Base-by-base conservation (phyloP, 30 jellyfish, hydroid and myxozoan species). In the Pseudorhiza aurosa region DNA sequence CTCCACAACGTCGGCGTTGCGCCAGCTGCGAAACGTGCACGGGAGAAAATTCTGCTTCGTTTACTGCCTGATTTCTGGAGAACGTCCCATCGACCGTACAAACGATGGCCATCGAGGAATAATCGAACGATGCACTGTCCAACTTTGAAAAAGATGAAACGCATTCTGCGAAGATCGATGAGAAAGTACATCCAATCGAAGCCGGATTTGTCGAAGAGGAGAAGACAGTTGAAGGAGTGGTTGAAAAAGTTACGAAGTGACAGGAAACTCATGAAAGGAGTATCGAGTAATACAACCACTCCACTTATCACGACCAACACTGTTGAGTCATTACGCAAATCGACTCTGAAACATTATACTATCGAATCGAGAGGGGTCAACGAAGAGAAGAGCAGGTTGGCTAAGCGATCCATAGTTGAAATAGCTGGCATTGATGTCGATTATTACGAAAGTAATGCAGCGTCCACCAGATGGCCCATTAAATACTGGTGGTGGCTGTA, bases 11-110 rank as follows among this genome's bases (percentile, higher is more conserved):
- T 80, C 3, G 91, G 44, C 35, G 56, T 65, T 33, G 76, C 83
- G 11, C 64, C 57, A 15, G 91, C 91, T 1, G 82, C 91, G 22
- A 80, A 80, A 33, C 72, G 75, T 25, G 91, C 84, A 15, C 67
- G 84, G 31, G 91, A 80, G 75, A 80, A 65, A 35, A 18, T 80
- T 2, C 67, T 80, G 7, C 58, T 80, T 28, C 70, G 81, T 4
- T n/a, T 80, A 55, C 33, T 80, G 77, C 91, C 91, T 9, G 91
- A 80, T 33, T 80, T 80, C 29, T 80, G 85, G 91, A 35, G 65
- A 43, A 80, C 80, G 0, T 60, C 91, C 4, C 91, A 80, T 42
- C 71, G 77, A 46, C 91, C 91, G 17, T 65, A 46, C 77, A 53
- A 53, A 21, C 55, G 84, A 22, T 32, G 65, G 12, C 47, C 63